These are phyloP conservation scores for Larimichthys polyactis DNA, from an alignment of 2,113 vertebrate genomes.

Conservation along the genomic window DNA sequence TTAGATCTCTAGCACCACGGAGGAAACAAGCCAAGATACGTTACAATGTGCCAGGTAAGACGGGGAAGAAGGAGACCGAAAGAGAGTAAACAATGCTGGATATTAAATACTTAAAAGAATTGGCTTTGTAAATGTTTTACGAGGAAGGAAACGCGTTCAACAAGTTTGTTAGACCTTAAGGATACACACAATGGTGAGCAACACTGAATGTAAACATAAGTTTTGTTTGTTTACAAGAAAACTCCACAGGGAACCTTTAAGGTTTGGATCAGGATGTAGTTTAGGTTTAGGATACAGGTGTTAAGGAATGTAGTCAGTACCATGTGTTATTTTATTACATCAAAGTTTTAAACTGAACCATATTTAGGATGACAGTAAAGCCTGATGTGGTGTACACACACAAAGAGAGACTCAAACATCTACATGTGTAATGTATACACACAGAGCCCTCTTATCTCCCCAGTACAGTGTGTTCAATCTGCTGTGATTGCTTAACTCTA, in stretches of 20 bases:
- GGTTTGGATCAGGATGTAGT: not conserved
- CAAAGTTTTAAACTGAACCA: not conserved
- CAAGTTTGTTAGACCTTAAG: not conserved
- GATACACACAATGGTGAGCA: not conserved
- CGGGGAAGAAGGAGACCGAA: too few relatives aligned
- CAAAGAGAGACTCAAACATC: not conserved
- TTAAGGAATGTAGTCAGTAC: not conserved
- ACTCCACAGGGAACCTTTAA: not conserved
- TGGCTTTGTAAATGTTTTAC: not conserved
- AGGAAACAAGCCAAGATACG: not conserved
- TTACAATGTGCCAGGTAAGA: too few relatives aligned
- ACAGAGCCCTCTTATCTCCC: constrained; percentile 6
- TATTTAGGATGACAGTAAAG: not conserved
- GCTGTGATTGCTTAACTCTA: not conserved
- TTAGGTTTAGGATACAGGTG: not conserved
- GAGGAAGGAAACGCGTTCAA: not conserved
- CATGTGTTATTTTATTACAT: not conserved
- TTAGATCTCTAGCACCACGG: not conserved
- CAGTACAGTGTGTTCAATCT: constrained; percentile 14
- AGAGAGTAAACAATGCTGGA: too few relatives aligned
- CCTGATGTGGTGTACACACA: not conserved
- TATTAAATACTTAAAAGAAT: not conserved
- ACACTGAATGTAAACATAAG: not conserved
- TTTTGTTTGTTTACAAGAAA: too few relatives aligned
- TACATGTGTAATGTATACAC: not conserved